Conservation (phyloP, 1,140 invertebrate species). For the Nephotettix cincticeps region DNA sequence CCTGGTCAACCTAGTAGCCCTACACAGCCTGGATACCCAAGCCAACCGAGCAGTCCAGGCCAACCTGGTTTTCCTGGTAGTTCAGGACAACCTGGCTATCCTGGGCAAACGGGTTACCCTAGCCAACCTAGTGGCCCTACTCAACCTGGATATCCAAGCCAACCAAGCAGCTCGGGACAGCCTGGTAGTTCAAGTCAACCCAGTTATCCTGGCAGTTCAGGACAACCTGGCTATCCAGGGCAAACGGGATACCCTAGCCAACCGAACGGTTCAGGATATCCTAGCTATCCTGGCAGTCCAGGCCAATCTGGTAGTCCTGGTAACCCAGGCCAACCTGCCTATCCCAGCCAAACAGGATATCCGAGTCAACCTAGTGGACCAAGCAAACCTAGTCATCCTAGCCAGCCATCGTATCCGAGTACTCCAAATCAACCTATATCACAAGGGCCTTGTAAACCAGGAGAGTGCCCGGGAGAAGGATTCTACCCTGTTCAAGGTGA, state of each 20-base stretch:
- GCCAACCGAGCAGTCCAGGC: not conserved
- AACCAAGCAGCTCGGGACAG: conserved; percentile 18
- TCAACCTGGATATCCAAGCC: conserved; percentile 19
- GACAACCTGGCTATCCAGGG: not conserved
- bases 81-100: not conserved
- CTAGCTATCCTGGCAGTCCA: not conserved
- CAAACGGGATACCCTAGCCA: not conserved
- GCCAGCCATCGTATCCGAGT: conserved; percentile 8
- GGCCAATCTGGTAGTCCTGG: not conserved
- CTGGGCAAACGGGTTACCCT: not conserved
- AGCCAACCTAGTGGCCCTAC: not conserved
- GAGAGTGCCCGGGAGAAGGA: conserved; percentile 54
- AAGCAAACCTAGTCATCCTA: not conserved
- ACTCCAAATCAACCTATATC: not conserved
- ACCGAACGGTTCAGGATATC: not conserved
- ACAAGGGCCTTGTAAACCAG: conserved; percentile 16
- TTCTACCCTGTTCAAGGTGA: conserved; percentile 52
- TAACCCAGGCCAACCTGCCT: conserved; percentile 3
- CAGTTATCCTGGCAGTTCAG: not conserved
- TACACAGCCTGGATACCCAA: not conserved
- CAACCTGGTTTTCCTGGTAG: not conserved
- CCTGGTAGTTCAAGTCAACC: not conserved
- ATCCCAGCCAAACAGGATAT: conserved; percentile 25
- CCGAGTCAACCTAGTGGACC: not conserved
- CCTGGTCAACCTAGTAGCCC: conserved; percentile 2